Conservation (phyloP, 2,797 vertebrate genomes). For the Spinibarbus caldwelli region DNA sequence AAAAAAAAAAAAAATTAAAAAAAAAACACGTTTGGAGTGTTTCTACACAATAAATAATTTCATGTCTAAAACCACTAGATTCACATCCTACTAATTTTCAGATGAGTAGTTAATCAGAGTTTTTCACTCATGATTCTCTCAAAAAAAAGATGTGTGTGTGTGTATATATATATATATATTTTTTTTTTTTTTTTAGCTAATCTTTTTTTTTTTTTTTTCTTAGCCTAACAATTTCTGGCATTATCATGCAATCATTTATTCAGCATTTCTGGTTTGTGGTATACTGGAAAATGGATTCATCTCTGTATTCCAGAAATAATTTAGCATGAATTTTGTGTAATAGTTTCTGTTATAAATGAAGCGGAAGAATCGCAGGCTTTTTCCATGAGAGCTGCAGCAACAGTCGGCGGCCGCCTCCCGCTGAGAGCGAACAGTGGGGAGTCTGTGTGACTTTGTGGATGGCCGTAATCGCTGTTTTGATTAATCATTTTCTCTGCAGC, state of each 20-base stretch:
- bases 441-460: conserved; percentile 68
- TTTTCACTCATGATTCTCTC: too few species aligned
- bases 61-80: not conserved
- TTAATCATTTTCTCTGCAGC: conserved; percentile 72
- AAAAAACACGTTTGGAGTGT: not conserved
- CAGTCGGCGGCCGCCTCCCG: conserved; percentile 65
- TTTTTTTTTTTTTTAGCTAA: too few species aligned
- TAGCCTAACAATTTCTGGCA: not conserved
- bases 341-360: conserved; percentile 31
- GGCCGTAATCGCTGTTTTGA: conserved; percentile 78
- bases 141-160: too few species aligned
- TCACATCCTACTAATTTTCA: not conserved
- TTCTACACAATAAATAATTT: not conserved
- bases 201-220: too few species aligned
- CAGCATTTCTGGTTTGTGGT: conserved; percentile 2
- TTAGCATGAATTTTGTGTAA: conserved; percentile 10
- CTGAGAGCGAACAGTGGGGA: conserved; percentile 66
- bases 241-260: not conserved
- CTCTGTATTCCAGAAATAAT: not conserved
- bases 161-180: too few species aligned
- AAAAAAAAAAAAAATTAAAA: too few species aligned
- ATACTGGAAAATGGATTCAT: not conserved
- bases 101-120: not conserved
- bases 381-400: conserved; percentile 45
- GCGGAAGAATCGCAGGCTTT: conserved; percentile 2